These are phyloP conservation scores for Toxotes chatareus DNA, from an alignment of 2,113 vertebrate species.

Conservation along the genomic window DNA sequence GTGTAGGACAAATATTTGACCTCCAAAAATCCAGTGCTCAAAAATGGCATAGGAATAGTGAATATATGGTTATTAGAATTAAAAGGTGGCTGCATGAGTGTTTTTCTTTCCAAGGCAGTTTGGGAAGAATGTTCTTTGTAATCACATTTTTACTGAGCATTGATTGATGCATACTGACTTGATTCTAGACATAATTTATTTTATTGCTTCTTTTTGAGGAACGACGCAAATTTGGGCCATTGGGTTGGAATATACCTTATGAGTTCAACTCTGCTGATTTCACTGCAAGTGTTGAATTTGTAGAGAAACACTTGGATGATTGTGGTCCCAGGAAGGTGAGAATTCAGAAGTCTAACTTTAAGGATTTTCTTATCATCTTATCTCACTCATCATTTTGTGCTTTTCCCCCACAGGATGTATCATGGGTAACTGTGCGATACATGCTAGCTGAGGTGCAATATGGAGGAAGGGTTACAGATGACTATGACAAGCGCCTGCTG, in stretches of 20 bases:
- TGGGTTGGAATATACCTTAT: slow-evolving; percentile 90
- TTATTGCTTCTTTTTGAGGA: slow-evolving; percentile 69
- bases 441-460: slow-evolving; percentile 94
- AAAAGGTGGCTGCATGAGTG: background rate
- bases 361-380: background rate
- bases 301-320: slow-evolving; percentile 90
- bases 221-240: slow-evolving; percentile 87
- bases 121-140: background rate
- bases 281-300: slow-evolving; percentile 87
- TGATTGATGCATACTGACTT: background rate
- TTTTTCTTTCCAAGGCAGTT: background rate
- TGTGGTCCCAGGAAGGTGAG: slow-evolving; percentile 86
- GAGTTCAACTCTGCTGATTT: slow-evolving; percentile 88
- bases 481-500: slow-evolving; percentile 89
- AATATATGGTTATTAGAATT: too few relatives aligned
- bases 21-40: too few relatives aligned
- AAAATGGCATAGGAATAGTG: too few relatives aligned
- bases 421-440: slow-evolving; percentile 90
- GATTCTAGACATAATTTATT: background rate
- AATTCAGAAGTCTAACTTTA: background rate
- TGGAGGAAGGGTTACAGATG: slow-evolving; percentile 89
- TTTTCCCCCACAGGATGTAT: slow-evolving; percentile 85
- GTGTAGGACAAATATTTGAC: too few relatives aligned
- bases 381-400: background rate
- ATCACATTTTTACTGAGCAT: background rate